These are phyloP conservation scores for Mormyrops attenuatus DNA, from an alignment of 2,797 vertebrate genomes.

Conservation along the genomic window DNA sequence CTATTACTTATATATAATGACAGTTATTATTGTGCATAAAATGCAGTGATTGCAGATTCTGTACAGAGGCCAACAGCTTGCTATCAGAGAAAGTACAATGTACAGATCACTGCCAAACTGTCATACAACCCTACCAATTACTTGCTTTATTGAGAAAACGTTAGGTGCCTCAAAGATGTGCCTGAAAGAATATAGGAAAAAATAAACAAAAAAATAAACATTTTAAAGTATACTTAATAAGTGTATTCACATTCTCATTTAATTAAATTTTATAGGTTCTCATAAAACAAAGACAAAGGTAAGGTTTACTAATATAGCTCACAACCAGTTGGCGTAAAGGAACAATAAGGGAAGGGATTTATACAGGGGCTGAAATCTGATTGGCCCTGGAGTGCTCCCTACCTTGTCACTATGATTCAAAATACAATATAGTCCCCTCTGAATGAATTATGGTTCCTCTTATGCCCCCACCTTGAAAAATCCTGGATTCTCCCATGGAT, in stretches of 20 bases:
- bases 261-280: not conserved
- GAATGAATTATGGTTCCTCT: not conserved
- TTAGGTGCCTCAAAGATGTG: not conserved
- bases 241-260: not conserved
- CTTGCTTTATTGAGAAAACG: not conserved
- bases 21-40: not conserved
- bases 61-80: not conserved
- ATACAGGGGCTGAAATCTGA: not conserved
- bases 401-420: not conserved
- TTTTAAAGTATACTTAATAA: not conserved
- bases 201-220: not conserved
- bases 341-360: slow-evolving; percentile 17
- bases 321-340: not conserved
- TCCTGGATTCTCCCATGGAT: slow-evolving; percentile 27
- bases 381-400: not conserved
- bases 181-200: not conserved
- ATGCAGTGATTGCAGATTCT: not conserved
- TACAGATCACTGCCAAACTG: not conserved
- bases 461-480: not conserved
- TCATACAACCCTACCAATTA: not conserved
- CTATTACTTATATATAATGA: not conserved
- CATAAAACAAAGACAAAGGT: not conserved
- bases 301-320: not conserved
- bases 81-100: not conserved
- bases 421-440: not conserved